phyloP scores from a whole-genome alignment of 1,140 invertebrate genomes.

The Gryllus bimaculatus region DNA sequence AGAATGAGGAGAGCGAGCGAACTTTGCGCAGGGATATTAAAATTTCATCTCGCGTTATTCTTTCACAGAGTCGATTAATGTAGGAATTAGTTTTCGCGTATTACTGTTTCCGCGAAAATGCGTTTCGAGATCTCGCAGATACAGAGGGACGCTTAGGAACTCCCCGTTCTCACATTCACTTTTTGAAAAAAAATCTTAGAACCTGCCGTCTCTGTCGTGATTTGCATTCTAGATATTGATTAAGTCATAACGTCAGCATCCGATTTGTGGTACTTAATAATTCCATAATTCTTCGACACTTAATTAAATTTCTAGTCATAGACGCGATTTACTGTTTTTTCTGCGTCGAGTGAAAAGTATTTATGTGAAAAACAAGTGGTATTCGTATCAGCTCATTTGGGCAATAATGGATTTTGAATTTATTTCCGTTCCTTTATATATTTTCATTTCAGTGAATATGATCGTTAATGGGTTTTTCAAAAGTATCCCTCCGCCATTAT shows the following conservation, averaged over 20 bases:
- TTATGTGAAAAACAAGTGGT: no score
- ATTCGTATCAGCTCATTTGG: no score
- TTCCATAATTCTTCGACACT: background rate
- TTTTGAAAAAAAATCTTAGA: background rate
- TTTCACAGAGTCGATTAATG: background rate
- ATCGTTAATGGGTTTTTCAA: no score
- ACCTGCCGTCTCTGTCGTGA: background rate
- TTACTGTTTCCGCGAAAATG: background rate
- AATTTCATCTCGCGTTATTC: slow-evolving; percentile 4
- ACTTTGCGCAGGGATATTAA: background rate
- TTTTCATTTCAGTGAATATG: no score
- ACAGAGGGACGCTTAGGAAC: background rate
- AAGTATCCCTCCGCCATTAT: no score
- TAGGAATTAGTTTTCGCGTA: background rate
- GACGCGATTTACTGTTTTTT: no score
- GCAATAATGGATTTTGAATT: no score
- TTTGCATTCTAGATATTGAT: background rate
- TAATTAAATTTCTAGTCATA: background rate
- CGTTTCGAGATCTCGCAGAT: background rate
- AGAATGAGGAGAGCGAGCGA: background rate
- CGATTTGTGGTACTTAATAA: background rate
- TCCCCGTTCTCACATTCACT: background rate
- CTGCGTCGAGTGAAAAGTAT: no score
- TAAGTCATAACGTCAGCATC: background rate
- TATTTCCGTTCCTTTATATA: no score